Base-by-base conservation (phyloP, 2,113 vertebrate species). In the Plecturocebus donacophilus region DNA sequence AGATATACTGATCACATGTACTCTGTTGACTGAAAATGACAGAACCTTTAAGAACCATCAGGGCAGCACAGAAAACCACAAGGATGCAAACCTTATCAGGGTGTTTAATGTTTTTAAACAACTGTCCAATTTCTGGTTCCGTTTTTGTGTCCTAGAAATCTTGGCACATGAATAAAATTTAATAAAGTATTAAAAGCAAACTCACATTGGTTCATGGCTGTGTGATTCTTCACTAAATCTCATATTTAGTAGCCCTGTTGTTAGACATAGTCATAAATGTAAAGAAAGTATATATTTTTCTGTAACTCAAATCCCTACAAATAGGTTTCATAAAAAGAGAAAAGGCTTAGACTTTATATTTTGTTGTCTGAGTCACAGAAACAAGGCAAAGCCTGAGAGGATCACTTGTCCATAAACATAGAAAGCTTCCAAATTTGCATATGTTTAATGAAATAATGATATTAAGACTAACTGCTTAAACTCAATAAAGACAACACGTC, bases 1-100 rank as follows among this genome's bases (percentile, higher is more conserved):
- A 99, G 98, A 98, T 98, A 98, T 96, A 99, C 98, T 98, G 98
- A 99, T 99, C 98, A 98, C 88, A 98, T 77, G 95, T 96, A 97
- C 97, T 98, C 94, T 71, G 81, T 70, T 99, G 98, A 98, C 97
- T 98, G 98, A 98, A 99, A 98, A 98, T 98, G 99, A 99, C 98
- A 98, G 98, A 97, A 93, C 93, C 96, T 98, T 98, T 99, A 99
- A 99, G 98, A 98, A 97, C 91, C 91, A 97, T 98, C 98, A 98
- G 89, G 38, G 95, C 52, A 95, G 96, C 92, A 97, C 84, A 94
- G 95, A 97, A 96, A 98, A 98, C 91, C 82, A 86, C 96, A 95
- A 38, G 93, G 97, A 98, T 97, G 97, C 89, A 98, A 98, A 98
- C 97, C 93, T 98, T 98, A 98, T 52, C 81, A 49, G 30, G 92